Percentiles rank a stretch among this genome's conserved stretches.
Conservation (phyloP, 1,140 invertebrate genomes). For the Cecropterus lyciades region DNA sequence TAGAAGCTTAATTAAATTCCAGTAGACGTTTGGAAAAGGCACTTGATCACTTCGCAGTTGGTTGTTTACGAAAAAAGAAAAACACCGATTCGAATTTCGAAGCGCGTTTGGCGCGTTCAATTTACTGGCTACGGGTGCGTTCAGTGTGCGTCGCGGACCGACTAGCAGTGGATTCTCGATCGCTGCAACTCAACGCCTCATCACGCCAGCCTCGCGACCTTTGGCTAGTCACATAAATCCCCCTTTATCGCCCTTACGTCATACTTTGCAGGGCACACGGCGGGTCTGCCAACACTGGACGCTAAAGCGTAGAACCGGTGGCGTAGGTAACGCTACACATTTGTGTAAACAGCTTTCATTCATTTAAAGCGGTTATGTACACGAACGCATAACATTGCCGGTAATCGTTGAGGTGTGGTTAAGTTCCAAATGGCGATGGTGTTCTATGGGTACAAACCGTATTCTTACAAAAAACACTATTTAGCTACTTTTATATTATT, state of each 20-base stretch:
- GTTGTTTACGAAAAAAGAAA: constrained; percentile 24
- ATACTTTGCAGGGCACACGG: constrained; percentile 34
- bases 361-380: constrained; percentile 40
- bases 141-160: constrained; percentile 51
- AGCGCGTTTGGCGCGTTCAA: constrained; percentile 40
- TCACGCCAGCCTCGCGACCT: constrained; percentile 41
- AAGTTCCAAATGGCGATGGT: background rate
- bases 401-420: constrained; percentile 12
- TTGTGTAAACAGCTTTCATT: constrained; percentile 55
- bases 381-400: constrained; percentile 22
- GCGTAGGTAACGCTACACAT: constrained; percentile 48
- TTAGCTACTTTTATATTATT: too few species aligned
- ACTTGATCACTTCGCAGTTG: constrained; percentile 24
- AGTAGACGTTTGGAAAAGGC: constrained; percentile 4
- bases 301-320: constrained; percentile 44
- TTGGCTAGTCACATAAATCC: constrained; percentile 14
- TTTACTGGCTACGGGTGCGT: constrained; percentile 49
- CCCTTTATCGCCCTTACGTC: constrained; percentile 38
- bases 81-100: constrained; percentile 33
- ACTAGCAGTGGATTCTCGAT: constrained; percentile 52
- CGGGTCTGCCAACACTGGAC: constrained; percentile 43
- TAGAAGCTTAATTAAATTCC: constrained; percentile 8
- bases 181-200: constrained; percentile 63
- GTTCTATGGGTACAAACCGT: background rate
- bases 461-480: background rate